Evolutionary conservation across 2,888 invertebrate genomes (phyloP).

Genomic region (Lamellibrachia satsuma): DNA sequence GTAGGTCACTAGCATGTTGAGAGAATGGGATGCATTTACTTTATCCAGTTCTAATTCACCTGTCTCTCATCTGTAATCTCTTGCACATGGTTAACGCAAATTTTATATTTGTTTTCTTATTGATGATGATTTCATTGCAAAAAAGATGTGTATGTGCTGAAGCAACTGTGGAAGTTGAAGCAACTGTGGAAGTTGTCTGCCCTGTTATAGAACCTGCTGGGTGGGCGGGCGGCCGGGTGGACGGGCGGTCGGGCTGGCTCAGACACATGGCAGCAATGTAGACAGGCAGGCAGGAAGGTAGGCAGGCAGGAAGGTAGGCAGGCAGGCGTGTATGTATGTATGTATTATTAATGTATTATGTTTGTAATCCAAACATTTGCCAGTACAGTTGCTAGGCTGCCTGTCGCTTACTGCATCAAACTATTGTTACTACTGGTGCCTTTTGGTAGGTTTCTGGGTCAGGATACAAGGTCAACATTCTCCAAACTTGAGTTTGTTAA

Average conservation of each 20-base stretch:
- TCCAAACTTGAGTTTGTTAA: background rate
- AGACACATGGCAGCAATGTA: no score
- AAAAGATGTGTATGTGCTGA: no score
- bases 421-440: background rate
- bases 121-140: background rate
- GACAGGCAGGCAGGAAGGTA: no score
- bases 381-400: background rate
- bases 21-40: background rate
- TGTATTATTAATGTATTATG: background rate
- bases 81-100: background rate
- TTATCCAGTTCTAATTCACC: background rate
- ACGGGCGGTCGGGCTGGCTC: no score
- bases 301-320: no score
- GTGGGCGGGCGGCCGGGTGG: no score
- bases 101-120: background rate
- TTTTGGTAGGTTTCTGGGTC: background rate
- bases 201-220: no score
- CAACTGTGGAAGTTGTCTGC: no score
- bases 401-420: background rate
- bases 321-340: background rate
- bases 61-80: background rate
- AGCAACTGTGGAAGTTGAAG: background rate
- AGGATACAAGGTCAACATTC: background rate
- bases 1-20: background rate
- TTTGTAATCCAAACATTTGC: background rate